Percentiles rank a stretch among this genome's conserved stretches.
These are phyloP conservation scores for Sacculina carcini DNA, from an alignment of 2,888 invertebrate species.

Conservation along the genomic window DNA sequence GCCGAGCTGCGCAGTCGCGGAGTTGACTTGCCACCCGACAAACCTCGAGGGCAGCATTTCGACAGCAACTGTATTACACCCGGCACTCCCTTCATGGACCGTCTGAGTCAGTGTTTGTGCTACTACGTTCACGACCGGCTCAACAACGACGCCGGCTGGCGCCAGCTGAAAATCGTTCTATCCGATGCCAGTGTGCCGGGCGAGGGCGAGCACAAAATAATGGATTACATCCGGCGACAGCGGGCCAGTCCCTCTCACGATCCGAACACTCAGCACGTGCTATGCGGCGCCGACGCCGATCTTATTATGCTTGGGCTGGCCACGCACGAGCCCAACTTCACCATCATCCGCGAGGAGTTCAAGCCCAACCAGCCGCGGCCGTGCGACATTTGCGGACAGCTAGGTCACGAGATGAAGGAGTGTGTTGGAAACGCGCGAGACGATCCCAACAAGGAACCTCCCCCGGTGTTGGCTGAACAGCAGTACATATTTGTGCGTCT, in stretches of 20 bases:
- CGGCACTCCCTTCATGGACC: conserved; percentile 18
- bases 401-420: conserved; percentile 80
- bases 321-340: conserved; percentile 96
- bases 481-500: conserved; percentile 82
- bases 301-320: conserved; percentile 93
- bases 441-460: conserved; percentile 27
- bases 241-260: conserved; percentile 80
- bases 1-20: conserved; percentile 40
- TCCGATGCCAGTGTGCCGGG: conserved; percentile 97
- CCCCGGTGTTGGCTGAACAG: conserved; percentile 32
- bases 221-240: conserved; percentile 96
- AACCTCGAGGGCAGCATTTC: conserved; percentile 74
- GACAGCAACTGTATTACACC: conserved; percentile 99
- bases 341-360: conserved; percentile 94
- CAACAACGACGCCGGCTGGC: conserved; percentile 87
- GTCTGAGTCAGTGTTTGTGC: conserved; percentile 37
- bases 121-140: conserved; percentile 71
- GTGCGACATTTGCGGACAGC: conserved; percentile 70
- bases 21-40: conserved; percentile 44
- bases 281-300: conserved; percentile 96
- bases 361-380: conserved; percentile 85
- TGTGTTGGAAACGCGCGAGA: conserved; percentile 45
- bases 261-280: conserved; percentile 87
- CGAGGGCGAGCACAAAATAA: conserved; percentile 96
- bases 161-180: conserved; percentile 63